Evolutionary conservation across 2,888 invertebrate species (phyloP), one percentile per base, ranked within the genome.

Genomic region (Teinopalpus imperialis): DNA sequence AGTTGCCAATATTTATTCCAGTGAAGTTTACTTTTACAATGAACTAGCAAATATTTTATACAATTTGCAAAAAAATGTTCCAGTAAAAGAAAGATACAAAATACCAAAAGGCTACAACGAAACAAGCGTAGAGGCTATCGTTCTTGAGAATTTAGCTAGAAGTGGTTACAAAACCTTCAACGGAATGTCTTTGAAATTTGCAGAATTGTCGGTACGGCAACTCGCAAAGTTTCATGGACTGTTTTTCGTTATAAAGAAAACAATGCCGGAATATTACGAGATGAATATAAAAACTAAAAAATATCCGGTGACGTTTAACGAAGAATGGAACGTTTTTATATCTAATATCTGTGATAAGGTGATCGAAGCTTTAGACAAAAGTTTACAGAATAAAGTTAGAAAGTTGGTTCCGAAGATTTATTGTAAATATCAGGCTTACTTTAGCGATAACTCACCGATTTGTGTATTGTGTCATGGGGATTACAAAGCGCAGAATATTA

Each of bases 11-110:
- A 23, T 64, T 5, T 77, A 62, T 45, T 46, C 27, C 8, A 63
- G 40, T 37, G 74, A 79, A 57, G 9, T 59, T 0, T 71, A 67
- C 30, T 30, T 61, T 10, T 75, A 75, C 34, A 56, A 51, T 20
- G 64, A 75, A 24, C 31, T 74, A 0, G 51, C 57, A 0, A 48
- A 48, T 21, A 31, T 68, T 20, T 62, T 52, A 2, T 23, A 36
- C 0, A 46, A 58, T 27, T 21, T 76, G 4, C 59, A 56, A 51
- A 44, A 54, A 6, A 42, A 49, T 4, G 36, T 59, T 7, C 50
- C 56, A 1, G 29, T 13, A 2, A 9, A 24, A n/a, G 41, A 55
- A 3, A 51, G 51, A 31, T 52, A 44, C 24, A 48, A 44, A 10
- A n/a, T 56, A n/a, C 35, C 48, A 3, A 49, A 50, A 30, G 37